phyloP scores from a whole-genome alignment of 2,888 invertebrate species.

The Yponomeuta plumbellus region DNA sequence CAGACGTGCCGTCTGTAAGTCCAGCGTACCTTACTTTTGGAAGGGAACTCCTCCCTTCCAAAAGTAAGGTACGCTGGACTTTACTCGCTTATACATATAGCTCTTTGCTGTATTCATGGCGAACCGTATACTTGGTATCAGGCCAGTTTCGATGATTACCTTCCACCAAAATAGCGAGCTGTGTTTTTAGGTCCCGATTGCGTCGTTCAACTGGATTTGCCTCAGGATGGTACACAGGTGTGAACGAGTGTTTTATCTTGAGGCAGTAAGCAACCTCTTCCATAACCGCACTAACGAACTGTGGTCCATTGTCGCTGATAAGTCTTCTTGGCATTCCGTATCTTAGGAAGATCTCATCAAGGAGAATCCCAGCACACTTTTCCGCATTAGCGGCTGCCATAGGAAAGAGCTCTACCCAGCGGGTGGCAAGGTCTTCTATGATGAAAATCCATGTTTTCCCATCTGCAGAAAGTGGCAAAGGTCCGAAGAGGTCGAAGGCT shows the following conservation, averaged over 20 bases:
- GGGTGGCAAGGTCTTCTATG: slow-evolving; percentile 23
- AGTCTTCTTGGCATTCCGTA: slow-evolving; percentile 33
- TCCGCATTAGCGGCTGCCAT: slow-evolving; percentile 30
- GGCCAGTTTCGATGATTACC: slow-evolving; percentile 18
- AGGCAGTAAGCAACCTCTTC: slow-evolving; percentile 27
- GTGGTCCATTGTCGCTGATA: slow-evolving; percentile 35
- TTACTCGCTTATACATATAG: slow-evolving; percentile 19
- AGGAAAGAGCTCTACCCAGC: slow-evolving; percentile 35
- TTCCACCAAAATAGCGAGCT: slow-evolving; percentile 19
- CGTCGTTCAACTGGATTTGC: slow-evolving; percentile 36
- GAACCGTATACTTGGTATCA: background rate
- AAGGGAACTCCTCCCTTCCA: too few species aligned
- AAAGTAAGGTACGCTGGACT: slow-evolving; percentile 30
- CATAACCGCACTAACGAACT: slow-evolving; percentile 34
- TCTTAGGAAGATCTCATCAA: slow-evolving; percentile 32
- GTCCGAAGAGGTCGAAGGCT: background rate
- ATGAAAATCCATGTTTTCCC: slow-evolving; percentile 20
- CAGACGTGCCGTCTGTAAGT: slow-evolving; percentile 23
- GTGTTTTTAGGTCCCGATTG: slow-evolving; percentile 30
- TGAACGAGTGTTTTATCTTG: slow-evolving; percentile 19
- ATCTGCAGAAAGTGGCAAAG: background rate
- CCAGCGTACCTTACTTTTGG: slow-evolving; percentile 31
- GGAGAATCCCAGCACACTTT: slow-evolving; percentile 26
- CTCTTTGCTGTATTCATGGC: background rate
- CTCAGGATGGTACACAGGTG: slow-evolving; percentile 33